phyloP scores from a whole-genome alignment of 2,888 invertebrate species.

The Coenonympha glycerion region DNA sequence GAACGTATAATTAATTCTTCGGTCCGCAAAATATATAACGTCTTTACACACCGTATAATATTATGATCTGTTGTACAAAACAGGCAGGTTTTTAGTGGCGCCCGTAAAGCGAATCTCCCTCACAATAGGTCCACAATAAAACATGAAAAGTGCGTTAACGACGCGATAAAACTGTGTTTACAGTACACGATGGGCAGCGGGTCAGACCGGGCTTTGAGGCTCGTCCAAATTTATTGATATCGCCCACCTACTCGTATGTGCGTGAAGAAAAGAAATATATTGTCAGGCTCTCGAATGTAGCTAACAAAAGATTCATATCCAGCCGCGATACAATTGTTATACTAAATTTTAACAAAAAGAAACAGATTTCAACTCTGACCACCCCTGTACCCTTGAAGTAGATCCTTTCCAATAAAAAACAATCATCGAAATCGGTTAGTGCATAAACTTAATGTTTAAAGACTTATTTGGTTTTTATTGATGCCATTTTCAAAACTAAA shows the following conservation, averaged over 20 bases:
- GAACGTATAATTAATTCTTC: background rate
- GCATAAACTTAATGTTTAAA: too few relatives aligned
- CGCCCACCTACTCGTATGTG: background rate
- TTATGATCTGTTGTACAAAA: slow-evolving; percentile 19
- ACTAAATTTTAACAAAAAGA: too few relatives aligned
- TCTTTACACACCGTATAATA: slow-evolving; percentile 7
- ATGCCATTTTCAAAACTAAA: too few relatives aligned
- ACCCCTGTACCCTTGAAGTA: too few relatives aligned
- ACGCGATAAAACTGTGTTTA: slow-evolving; percentile 66
- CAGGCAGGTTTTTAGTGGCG: slow-evolving; percentile 27
- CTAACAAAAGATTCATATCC: too few relatives aligned
- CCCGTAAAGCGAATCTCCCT: slow-evolving; percentile 62
- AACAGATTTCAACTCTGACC: too few relatives aligned
- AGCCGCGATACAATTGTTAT: too few relatives aligned
- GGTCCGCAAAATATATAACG: background rate
- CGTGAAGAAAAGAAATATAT: background rate
- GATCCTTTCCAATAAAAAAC: too few relatives aligned
- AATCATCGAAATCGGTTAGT: too few relatives aligned
- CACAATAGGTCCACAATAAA: slow-evolving; percentile 66
- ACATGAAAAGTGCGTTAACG: slow-evolving; percentile 70
- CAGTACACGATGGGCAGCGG: slow-evolving; percentile 39
- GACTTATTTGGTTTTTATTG: too few relatives aligned
- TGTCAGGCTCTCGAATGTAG: too few relatives aligned
- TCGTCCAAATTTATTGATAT: slow-evolving; percentile 18
- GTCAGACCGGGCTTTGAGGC: slow-evolving; percentile 15